Conservation (phyloP, 2,888 invertebrate genomes). For the Hyposoter dolosus region DNA sequence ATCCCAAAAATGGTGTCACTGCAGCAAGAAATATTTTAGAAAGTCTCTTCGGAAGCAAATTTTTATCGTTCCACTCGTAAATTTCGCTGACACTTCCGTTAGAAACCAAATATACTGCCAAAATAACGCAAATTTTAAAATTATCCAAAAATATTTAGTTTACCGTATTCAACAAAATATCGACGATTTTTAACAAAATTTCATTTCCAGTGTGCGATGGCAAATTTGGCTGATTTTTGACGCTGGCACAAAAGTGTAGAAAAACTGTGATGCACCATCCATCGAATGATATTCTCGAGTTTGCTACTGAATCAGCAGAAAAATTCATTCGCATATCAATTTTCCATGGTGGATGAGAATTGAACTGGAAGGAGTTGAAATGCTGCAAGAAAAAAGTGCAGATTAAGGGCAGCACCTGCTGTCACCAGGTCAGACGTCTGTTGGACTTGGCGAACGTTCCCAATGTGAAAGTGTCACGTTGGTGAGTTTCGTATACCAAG, state of each 20-base stretch:
- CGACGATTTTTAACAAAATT: too few species aligned
- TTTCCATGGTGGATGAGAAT: background rate
- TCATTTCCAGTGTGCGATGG: too few species aligned
- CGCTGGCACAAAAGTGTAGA: background rate
- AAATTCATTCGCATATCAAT: background rate
- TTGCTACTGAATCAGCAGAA: background rate
- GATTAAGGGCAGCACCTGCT: constrained; percentile 50
- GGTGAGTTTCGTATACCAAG: background rate
- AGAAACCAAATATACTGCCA: too few species aligned
- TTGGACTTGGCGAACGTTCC: background rate
- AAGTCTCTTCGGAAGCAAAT: too few species aligned
- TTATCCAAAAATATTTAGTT: too few species aligned
- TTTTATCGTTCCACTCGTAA: too few species aligned
- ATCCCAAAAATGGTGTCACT: too few species aligned
- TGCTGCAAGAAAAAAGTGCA: background rate
- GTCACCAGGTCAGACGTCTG: constrained; percentile 34
- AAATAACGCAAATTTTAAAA: too few species aligned
- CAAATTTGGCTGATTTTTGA: background rate
- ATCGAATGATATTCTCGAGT: background rate
- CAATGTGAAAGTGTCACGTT: background rate
- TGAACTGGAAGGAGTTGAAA: background rate
- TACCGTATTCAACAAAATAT: too few species aligned
- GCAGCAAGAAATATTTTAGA: too few species aligned
- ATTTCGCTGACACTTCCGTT: too few species aligned
- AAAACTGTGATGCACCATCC: background rate